Evolutionary conservation across 2,888 invertebrate genomes (phyloP), one percentile per base, ranked within the genome.

Genomic region (Drosophila mercatorum): DNA sequence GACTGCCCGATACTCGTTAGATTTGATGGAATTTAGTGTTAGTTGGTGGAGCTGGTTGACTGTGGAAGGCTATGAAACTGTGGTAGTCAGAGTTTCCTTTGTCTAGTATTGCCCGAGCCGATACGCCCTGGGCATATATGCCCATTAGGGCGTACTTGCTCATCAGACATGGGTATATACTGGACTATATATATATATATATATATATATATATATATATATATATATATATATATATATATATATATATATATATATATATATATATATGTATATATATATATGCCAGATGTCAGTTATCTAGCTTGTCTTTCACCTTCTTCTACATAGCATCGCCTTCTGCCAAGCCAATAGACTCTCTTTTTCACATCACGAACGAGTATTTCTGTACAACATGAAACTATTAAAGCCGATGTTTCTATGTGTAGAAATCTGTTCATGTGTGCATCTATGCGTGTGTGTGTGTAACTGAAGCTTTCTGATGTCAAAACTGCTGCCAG

Each of bases 401-500:
- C 34, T 51, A 34, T 51, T 34, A 34, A 51, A 47, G 1, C 28
- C 4, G 47, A 31, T 46, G 46, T 26, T 0, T n/a, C 1, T 10
- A 10, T 31, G 22, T 22, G 22, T 22, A 22, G 22, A 22, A 22
- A 22, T 22, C 22, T 22, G 22, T 22, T 22, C 22, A 22, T 22
- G 22, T 22, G 22, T 22, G 22, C 2, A 22, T 22, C 22, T 22
- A 22, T 22, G 22, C 11, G 26, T 12, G 26, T 12, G 12, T 26
- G 17, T 1, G 5, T 34, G 49, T 49, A 49, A 26, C 49, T 31
- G n/a, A 28, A 11, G 34, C 52, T 12, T 14, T 14, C 5, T 8
- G 38, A 53, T 53, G 49, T 26, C 14, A 36, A 34, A 52, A 14
- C 52, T 36, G 52, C 6, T 17, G 34, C 52, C 52, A 38, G 26